Evolutionary conservation across 1,140 invertebrate species (phyloP).

Genomic region (Drosophila burlai): DNA sequence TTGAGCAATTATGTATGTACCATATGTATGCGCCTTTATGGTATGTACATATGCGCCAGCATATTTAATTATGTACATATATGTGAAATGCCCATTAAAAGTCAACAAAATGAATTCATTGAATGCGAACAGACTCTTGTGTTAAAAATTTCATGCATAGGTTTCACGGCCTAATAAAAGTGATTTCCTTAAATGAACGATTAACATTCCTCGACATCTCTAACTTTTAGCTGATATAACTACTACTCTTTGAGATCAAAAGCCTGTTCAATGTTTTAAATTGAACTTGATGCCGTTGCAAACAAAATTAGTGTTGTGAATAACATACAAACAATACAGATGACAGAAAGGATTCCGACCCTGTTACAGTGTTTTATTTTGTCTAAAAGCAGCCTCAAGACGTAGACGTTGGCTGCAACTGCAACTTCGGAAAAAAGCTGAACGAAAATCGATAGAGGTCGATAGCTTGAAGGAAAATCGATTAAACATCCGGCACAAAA

Average conservation of each 20-base stretch:
- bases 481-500: slow-evolving; percentile 13
- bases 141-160: neutral
- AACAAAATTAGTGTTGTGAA: neutral
- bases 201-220: neutral
- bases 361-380: neutral
- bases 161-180: neutral
- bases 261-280: neutral
- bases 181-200: neutral
- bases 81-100: neutral
- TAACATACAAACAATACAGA: neutral
- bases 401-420: neutral
- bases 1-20: neutral
- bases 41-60: neutral
- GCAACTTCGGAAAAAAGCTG: neutral
- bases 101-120: neutral
- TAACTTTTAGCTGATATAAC: neutral
- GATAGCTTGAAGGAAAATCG: slow-evolving; percentile 26
- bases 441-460: slow-evolving; percentile 32
- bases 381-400: neutral
- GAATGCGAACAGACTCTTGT: neutral
- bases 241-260: neutral
- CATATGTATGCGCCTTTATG: neutral
- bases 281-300: neutral
- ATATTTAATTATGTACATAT: neutral
- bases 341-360: no score